Conservation (phyloP, 2,113 vertebrate genomes). For the Grus americana region DNA sequence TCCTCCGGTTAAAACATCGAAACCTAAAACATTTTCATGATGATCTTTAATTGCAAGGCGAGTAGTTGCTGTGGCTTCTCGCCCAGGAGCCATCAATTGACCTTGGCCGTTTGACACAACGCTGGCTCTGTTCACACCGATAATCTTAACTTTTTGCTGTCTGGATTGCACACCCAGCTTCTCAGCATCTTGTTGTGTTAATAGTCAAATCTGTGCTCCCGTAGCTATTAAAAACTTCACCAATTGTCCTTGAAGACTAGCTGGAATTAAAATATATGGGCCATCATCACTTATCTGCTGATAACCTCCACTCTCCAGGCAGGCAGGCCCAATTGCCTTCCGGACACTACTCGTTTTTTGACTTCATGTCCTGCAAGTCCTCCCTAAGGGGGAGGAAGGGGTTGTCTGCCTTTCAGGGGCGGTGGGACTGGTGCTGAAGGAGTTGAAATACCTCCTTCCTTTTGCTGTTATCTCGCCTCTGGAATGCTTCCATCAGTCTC, state of each 20-base stretch:
- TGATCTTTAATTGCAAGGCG: background rate
- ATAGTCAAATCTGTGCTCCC: background rate
- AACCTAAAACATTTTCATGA: background rate
- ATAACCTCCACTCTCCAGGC: background rate
- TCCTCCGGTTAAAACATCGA: background rate
- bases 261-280: background rate
- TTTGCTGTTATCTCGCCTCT: background rate
- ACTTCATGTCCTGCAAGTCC: background rate
- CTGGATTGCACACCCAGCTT: fast-evolving
- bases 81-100: no score
- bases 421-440: background rate
- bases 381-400: background rate
- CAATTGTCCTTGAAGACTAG: background rate
- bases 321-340: no score
- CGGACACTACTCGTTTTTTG: background rate
- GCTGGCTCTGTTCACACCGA: fast-evolving
- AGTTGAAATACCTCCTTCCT: background rate
- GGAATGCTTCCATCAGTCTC: background rate
- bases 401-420: background rate
- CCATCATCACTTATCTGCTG: background rate
- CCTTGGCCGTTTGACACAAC: no score
- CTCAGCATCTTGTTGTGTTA: background rate
- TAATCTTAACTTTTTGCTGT: background rate
- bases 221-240: background rate
- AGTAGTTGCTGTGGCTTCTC: background rate